phyloP scores from a whole-genome alignment of 2,888 invertebrate species.

The Megalurothrips usitatus region DNA sequence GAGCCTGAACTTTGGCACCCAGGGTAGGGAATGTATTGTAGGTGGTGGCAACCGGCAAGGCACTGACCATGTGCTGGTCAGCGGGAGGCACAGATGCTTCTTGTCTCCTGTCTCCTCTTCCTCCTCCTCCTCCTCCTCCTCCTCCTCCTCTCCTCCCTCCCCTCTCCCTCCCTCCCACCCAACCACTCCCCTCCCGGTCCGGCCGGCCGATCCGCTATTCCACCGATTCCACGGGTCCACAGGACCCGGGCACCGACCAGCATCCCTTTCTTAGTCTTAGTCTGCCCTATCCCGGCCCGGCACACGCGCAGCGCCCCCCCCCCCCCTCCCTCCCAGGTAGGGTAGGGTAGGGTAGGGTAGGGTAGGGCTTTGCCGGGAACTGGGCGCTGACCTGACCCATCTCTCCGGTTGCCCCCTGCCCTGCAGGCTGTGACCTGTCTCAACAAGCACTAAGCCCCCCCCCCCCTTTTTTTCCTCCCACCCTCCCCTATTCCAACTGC shows the following conservation, averaged over 20 bases:
- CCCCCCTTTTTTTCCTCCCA: background rate
- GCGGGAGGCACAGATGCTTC: no score
- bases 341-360: background rate
- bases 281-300: no score
- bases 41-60: no score
- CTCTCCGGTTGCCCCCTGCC: background rate
- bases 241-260: background rate
- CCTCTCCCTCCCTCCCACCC: background rate
- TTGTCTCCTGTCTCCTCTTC: background rate
- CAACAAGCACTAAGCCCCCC: background rate
- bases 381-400: background rate
- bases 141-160: background rate
- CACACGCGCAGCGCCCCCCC: background rate
- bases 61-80: no score
- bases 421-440: conserved; percentile 5
- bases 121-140: background rate
- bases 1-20: no score
- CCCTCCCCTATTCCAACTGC: background rate
- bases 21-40: no score
- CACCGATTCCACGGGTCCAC: no score
- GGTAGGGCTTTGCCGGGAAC: background rate
- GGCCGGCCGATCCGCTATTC: background rate
- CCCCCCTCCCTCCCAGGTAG: background rate
- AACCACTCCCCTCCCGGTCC: background rate
- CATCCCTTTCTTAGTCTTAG: background rate